Evolutionary conservation across 2,113 vertebrate species (phyloP).

Genomic region (Chaenocephalus aceratus): DNA sequence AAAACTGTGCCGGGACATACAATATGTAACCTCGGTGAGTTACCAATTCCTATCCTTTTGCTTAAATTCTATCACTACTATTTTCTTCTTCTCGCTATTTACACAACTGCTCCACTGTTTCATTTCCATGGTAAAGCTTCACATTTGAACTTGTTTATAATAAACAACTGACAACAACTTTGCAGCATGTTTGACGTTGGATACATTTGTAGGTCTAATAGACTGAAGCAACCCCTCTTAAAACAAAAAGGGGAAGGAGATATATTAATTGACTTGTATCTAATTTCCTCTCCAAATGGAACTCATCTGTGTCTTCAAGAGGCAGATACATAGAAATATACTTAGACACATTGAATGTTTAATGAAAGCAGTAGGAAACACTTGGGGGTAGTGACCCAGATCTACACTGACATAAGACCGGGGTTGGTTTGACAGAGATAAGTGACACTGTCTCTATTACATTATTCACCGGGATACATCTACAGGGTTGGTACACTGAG

Average conservation of each 20-base stretch:
- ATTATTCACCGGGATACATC: slow-evolving; percentile 70
- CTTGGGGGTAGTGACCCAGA: slow-evolving; percentile 81
- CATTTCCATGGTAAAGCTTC: neutral
- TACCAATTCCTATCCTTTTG: neutral
- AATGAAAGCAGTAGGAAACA: slow-evolving; percentile 74
- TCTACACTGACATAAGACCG: slow-evolving; percentile 64
- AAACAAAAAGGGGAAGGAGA: slow-evolving; percentile 11
- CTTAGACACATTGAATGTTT: slow-evolving; percentile 81
- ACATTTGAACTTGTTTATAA: neutral
- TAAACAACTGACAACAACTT: neutral
- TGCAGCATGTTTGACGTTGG: neutral
- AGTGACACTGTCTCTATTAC: slow-evolving; percentile 52
- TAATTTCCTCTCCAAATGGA: slow-evolving; percentile 54
- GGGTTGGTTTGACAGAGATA: slow-evolving; percentile 69
- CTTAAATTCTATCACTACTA: neutral
- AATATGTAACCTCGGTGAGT: slow-evolving; percentile 97
- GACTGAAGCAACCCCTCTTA: slow-evolving; percentile 4
- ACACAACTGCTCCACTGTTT: neutral
- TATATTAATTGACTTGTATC: slow-evolving; percentile 35
- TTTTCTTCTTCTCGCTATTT: neutral
- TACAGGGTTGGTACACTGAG: slow-evolving; percentile 16
- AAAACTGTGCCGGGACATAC: slow-evolving; percentile 95
- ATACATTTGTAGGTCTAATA: neutral
- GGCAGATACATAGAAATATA: slow-evolving; percentile 80
- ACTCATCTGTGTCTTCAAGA: slow-evolving; percentile 60